Evolutionary conservation across 2,113 vertebrate species (phyloP), one percentile per base, ranked within the genome.

Genomic region (Cathartes aura): DNA sequence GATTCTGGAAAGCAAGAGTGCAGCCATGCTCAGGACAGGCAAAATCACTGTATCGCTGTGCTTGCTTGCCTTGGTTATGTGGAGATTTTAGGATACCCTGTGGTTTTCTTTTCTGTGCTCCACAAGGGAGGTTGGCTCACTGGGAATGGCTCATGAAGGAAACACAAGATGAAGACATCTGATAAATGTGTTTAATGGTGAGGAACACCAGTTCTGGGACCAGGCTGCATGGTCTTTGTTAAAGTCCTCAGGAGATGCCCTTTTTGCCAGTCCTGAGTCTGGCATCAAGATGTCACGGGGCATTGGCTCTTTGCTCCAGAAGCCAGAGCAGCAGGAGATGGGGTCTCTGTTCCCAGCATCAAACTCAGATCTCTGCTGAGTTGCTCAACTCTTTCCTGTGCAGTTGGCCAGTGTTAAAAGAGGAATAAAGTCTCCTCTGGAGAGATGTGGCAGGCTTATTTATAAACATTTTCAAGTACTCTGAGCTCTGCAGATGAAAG

Each of bases 381-480:
- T 15, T 94, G 24, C 68, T 90, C 5, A 1, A 34, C 29, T 45
- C 42, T 58, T 56, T 43, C 59, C 85, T 9, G 20, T 80, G 89
- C 72, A 71, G 52, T 70, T 96, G 88, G 86, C 63, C 34, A 16
- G 16, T 2, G 11, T 89, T 95, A 36, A 90, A 95, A 94, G 87
- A 68, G 34, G 50, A 87, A 63, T 34, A 16, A 78, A 59, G 19
- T 55, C 90, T 94, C 67, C 90, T 74, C 73, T 81, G 55, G 82
- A 92, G 94, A 83, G 71, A 62, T 42, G 32, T 30, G 66, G 9
- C 42, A 60, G 62, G 24, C 45, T 83, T 82, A 70, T 92, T 93
- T 90, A 89, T 87, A 87, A 94, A 93, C 56, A 83, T 38, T 58
- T 90, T 59, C 50, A 90, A 92, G 72, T 59, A 38, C 78, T 88